Conservation (phyloP, 2,113 vertebrate species). For the Plectropomus leopardus region DNA sequence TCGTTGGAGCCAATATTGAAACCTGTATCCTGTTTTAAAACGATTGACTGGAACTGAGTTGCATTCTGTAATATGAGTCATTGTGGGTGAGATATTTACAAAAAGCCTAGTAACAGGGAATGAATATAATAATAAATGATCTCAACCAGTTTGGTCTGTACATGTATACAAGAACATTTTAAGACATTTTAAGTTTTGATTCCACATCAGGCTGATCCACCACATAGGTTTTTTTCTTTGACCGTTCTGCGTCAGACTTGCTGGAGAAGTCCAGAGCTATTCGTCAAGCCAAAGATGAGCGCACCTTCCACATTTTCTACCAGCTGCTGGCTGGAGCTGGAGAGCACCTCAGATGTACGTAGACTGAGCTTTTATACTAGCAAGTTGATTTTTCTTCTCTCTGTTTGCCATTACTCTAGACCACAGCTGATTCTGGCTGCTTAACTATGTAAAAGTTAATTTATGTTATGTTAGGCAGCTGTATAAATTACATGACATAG, state of each 20-base stretch:
- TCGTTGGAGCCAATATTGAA: constrained; percentile 99
- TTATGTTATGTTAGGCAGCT: not conserved
- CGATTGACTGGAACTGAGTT: rapidly evolving
- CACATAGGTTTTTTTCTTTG: constrained; percentile 76
- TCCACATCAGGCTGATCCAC: not conserved
- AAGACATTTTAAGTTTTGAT: not conserved
- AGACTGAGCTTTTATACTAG: not conserved
- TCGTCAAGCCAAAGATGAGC: constrained; percentile 97
- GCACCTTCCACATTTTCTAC: constrained; percentile 98
- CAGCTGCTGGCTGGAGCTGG: constrained; percentile 95
- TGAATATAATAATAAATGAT: too few species aligned
- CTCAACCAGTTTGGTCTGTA: not conserved
- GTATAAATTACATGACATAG: not conserved
- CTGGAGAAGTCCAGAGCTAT: constrained; percentile 98
- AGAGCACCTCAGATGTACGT: constrained; percentile 95
- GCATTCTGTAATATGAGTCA: not conserved
- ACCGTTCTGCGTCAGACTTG: constrained; percentile 88
- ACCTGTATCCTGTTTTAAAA: constrained; percentile 92
- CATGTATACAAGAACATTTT: too few species aligned
- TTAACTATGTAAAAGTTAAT: not conserved
- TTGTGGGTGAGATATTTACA: not conserved
- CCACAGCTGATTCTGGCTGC: not conserved
- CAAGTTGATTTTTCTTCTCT: not conserved
- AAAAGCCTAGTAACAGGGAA: not conserved
- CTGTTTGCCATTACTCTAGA: not conserved